These are phyloP conservation scores for Megamerina dolium DNA, from an alignment of 2,888 invertebrate genomes.

Conservation along the genomic window DNA sequence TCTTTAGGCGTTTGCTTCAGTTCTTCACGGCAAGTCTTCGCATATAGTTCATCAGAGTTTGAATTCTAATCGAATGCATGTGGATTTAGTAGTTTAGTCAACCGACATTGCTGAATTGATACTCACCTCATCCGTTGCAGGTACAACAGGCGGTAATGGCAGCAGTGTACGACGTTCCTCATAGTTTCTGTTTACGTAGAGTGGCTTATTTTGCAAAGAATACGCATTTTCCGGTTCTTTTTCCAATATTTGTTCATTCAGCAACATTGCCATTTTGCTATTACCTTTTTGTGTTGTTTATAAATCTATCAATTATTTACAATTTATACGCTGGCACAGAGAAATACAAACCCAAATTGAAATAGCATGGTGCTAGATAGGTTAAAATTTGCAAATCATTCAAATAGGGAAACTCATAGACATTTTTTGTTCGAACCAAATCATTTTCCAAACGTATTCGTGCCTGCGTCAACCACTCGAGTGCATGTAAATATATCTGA, in stretches of 20 bases:
- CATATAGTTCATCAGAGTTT: slow-evolving; percentile 18
- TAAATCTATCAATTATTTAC: not conserved
- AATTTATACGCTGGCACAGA: not conserved
- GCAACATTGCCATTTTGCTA: slow-evolving; percentile 26
- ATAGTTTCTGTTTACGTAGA: slow-evolving; percentile 6
- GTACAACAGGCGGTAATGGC: no score
- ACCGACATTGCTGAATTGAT: no score
- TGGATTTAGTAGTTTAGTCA: no score
- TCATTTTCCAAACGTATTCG: slow-evolving; percentile 5
- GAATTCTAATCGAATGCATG: no score
- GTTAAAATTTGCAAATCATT: slow-evolving; percentile 21
- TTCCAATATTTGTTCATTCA: slow-evolving; percentile 27
- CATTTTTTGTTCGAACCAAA: not conserved
- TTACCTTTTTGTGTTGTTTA: slow-evolving; percentile 17
- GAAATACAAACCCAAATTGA: slow-evolving; percentile 7
- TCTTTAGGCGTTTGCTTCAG: slow-evolving; percentile 47
- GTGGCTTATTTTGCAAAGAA: slow-evolving; percentile 15
- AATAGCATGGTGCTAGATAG: slow-evolving; percentile 17
- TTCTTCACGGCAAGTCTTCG: slow-evolving; percentile 51
- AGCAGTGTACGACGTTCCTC: slow-evolving; percentile 13
- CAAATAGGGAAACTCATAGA: slow-evolving; percentile 15
- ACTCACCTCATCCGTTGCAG: no score
- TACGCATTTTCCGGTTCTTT: slow-evolving; percentile 20
- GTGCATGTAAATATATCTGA: slow-evolving; percentile 17
- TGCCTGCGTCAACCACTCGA: slow-evolving; percentile 33